Base-by-base conservation (phyloP, 2,888 invertebrate species). In the Galerucella pusilla region DNA sequence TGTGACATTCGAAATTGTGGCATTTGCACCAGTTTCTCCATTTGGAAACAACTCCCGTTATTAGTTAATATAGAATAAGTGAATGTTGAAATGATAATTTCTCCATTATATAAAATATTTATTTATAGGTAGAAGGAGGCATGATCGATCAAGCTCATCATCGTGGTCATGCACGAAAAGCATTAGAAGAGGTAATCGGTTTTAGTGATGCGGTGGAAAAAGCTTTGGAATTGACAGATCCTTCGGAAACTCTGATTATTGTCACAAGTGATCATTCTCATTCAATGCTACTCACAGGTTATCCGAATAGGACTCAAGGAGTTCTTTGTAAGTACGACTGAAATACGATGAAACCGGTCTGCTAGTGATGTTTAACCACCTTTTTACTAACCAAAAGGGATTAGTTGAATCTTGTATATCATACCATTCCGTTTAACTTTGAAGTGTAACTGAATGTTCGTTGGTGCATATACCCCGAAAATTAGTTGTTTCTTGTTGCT, bases 61-160 rank as follows among this genome's bases (percentile, higher is more conserved):
- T 63, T 20, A 25, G 12, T 59, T 59, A 20, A 11, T 16, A 59
- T 14, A 20, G 25, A 20, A 60, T 60, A 12, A 12, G 16, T 7
- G 35, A 42, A 42, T 42, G 35, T 42, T 42, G 0, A 35, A 35
- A 35, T 6, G 4, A 35, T 6, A 35, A 42, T 42, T 42, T 42
- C 9, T 42, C 7, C 35, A 42, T 42, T 42, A 42, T 42, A 7
- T 42, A 1, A 9, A 42, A 42, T 42, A 42, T 9, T 42, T 42
- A 78, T 60, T 80, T 84, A 59, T 78, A 93, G 93, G 92, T 96
- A 42, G 96, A 96, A 89, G 95, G 95, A 11, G 96, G 96, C 0
- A 90, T 94, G 82, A 95, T 97, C 77, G 96, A 97, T 87, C 93
- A 93, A 85, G 95, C 94, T 0, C 96, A 97, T 85, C 98, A 98